These are phyloP conservation scores for Agelastica alni DNA, from an alignment of 2,888 invertebrate species.

Conservation along the genomic window DNA sequence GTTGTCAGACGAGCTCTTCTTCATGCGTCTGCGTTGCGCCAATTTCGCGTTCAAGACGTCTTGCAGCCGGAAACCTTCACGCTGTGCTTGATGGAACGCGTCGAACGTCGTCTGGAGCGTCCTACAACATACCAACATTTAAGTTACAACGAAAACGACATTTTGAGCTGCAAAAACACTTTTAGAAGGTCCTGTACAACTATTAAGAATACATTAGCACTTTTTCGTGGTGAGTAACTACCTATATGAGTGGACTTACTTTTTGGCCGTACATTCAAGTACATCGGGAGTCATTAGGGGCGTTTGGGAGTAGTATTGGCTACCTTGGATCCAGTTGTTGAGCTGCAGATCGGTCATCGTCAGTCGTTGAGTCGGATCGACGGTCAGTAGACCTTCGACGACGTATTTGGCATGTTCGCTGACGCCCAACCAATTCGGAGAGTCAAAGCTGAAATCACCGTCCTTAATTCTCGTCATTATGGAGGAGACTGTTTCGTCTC, in stretches of 20 bases:
- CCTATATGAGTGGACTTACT: background rate
- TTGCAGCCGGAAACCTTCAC: conserved; percentile 74
- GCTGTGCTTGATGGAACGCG: conserved; percentile 70
- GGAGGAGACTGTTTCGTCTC: conserved; percentile 72
- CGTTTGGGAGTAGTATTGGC: conserved; percentile 56
- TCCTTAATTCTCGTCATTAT: conserved; percentile 80
- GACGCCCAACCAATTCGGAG: conserved; percentile 70
- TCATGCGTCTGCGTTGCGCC: conserved; percentile 69
- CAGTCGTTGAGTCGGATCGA: conserved; percentile 74
- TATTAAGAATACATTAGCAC: no score
- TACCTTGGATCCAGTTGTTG: conserved; percentile 69
- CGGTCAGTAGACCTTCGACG: conserved; percentile 74
- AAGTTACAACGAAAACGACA: no score
- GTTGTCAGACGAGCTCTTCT: conserved; percentile 60
- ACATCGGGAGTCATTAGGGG: conserved; percentile 68
- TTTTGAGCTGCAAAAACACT: no score
- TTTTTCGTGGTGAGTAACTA: no score
- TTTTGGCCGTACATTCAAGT: conserved; percentile 53
- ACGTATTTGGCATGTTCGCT: conserved; percentile 76
- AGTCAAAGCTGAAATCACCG: conserved; percentile 79
- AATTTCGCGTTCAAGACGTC: conserved; percentile 73
- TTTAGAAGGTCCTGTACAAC: no score
- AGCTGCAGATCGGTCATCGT: conserved; percentile 68
- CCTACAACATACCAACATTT: no score
- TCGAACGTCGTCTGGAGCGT: conserved; percentile 67